A percentile compares a stretch with the other conserved stretches of the same genome.
These are phyloP conservation scores for Colius striatus DNA, from an alignment of 2,113 vertebrate species.

Conservation along the genomic window DNA sequence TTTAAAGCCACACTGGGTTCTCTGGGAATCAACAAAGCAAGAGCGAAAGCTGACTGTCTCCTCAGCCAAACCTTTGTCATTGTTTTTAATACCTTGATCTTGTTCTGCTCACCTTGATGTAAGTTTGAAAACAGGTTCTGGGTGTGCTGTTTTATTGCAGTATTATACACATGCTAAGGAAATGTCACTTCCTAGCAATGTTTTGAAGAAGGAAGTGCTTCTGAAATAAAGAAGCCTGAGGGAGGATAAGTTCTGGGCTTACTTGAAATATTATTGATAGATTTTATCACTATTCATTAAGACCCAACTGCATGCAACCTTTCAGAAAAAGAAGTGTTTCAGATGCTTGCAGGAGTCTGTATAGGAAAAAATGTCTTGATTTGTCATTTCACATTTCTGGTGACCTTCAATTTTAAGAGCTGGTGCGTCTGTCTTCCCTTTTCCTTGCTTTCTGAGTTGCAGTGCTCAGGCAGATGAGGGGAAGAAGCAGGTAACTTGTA, in stretches of 20 bases:
- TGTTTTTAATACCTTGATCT: background rate
- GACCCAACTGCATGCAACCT: background rate
- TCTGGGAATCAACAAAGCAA: background rate
- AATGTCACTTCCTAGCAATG: background rate
- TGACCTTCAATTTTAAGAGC: background rate
- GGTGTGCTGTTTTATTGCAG: background rate
- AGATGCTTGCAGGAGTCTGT: background rate
- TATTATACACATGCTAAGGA: background rate
- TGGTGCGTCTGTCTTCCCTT: rapidly evolving
- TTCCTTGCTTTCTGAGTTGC: background rate
- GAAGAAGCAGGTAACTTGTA: background rate
- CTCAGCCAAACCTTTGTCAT: background rate
- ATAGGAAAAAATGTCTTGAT: background rate
- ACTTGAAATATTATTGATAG: background rate
- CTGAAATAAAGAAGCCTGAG: constrained; percentile 14
- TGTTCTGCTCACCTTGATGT: background rate
- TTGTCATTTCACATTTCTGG: background rate
- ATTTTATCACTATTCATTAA: background rate
- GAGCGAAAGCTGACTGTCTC: background rate
- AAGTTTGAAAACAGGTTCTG: background rate
- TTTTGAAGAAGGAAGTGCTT: constrained; percentile 9
- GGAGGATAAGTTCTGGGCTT: background rate
- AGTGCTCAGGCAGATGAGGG: background rate
- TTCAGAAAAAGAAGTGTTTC: background rate
- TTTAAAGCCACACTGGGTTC: background rate